Evolutionary conservation across 2,888 invertebrate species (phyloP).

Genomic region (Pilophorus perplexus): DNA sequence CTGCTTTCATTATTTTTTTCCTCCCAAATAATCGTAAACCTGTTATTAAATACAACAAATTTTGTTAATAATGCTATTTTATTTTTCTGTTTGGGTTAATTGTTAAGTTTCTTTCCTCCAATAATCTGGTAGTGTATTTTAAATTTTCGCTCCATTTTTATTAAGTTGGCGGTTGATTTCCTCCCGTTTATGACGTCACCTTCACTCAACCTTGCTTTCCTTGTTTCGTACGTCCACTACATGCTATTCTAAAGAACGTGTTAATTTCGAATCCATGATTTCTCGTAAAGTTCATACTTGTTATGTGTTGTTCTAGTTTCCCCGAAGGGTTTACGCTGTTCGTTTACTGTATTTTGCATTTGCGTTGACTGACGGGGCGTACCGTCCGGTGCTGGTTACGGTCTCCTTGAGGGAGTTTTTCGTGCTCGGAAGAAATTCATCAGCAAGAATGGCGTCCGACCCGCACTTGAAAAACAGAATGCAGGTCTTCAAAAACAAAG

Average conservation of each 20-base stretch:
- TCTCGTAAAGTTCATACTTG: neutral
- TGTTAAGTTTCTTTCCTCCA: no score
- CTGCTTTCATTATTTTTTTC: no score
- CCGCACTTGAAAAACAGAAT: slow-evolving; percentile 76
- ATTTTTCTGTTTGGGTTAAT: no score
- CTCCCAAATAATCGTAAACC: no score
- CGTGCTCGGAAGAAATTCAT: slow-evolving; percentile 4
- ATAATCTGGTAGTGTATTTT: no score
- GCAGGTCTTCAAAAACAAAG: slow-evolving; percentile 97
- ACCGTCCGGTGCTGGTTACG: no score
- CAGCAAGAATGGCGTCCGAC: slow-evolving; percentile 64
- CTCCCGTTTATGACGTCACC: slow-evolving; percentile 27
- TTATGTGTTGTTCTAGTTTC: slow-evolving; percentile 19
- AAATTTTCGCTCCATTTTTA: neutral
- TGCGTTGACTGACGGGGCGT: slow-evolving; percentile 18
- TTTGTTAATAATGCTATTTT: no score
- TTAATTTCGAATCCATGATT: neutral
- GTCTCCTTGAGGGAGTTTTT: no score
- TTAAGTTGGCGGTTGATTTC: no score
- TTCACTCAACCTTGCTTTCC: slow-evolving; percentile 9
- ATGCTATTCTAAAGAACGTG: slow-evolving; percentile 21
- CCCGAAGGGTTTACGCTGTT: neutral
- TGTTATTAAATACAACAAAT: no score
- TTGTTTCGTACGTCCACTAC: slow-evolving; percentile 13
- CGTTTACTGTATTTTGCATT: neutral